phyloP scores from a whole-genome alignment of 1,140 invertebrate species.

The Pygmarrhopalites habei region DNA sequence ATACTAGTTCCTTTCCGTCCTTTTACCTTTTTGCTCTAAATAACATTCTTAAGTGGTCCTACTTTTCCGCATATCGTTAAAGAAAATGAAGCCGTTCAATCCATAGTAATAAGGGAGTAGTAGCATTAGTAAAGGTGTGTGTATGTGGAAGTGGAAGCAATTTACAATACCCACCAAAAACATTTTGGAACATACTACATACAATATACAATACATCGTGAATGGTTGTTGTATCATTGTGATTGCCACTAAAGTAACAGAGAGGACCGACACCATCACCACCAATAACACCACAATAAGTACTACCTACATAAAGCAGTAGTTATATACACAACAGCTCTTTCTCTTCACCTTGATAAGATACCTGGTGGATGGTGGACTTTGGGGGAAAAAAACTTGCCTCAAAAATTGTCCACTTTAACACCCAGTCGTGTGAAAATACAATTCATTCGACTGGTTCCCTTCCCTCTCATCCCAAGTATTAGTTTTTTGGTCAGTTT shows the following conservation, averaged over 20 bases:
- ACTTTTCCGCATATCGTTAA: conserved; percentile 20
- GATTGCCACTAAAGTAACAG: background rate
- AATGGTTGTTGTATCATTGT: background rate
- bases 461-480: no score
- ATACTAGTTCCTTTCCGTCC: conserved; percentile 7
- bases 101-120: no score
- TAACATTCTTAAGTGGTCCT: conserved; percentile 22
- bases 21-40: conserved; percentile 26
- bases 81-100: background rate
- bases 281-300: no score
- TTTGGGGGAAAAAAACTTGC: background rate
- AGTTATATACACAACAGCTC: no score
- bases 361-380: no score
- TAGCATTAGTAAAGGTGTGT: no score
- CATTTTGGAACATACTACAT: background rate
- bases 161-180: background rate
- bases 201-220: no score
- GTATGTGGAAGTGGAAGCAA: background rate
- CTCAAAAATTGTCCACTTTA: conserved; percentile 1
- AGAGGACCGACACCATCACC: background rate
- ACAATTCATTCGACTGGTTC: no score
- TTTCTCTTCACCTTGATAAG: no score
- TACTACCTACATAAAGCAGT: no score
- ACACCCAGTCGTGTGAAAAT: conserved; percentile 25
- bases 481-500: background rate